phyloP scores from a whole-genome alignment of 1,140 invertebrate species.

The Asobara japonica region DNA sequence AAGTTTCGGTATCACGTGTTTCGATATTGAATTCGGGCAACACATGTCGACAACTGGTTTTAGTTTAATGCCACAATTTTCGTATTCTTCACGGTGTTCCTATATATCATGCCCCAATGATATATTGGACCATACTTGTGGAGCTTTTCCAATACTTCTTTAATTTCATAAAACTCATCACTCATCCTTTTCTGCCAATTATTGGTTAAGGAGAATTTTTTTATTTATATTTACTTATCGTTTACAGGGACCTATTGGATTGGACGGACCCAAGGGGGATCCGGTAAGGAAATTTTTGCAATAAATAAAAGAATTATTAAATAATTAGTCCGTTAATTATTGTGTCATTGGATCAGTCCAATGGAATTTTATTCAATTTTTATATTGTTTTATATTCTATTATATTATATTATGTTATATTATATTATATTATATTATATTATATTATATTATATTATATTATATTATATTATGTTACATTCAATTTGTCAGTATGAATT shows the following conservation, averaged over 20 bases:
- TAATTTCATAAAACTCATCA: constrained; percentile 32
- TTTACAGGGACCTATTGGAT: constrained; percentile 89
- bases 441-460: too few species aligned
- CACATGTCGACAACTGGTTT: constrained; percentile 16
- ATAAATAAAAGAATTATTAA: too few species aligned
- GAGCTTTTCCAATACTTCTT: constrained; percentile 24
- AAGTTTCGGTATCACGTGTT: constrained; percentile 3
- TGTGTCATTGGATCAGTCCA: too few species aligned
- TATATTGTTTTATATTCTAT: too few species aligned
- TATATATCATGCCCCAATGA: background rate
- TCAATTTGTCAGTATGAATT: too few species aligned
- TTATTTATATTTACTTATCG: constrained; percentile 41
- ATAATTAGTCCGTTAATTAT: too few species aligned
- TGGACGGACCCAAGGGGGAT: constrained; percentile 94
- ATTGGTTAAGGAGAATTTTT: constrained; percentile 26
- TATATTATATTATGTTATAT: too few species aligned
- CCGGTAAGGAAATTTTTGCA: constrained; percentile 72
- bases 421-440: too few species aligned
- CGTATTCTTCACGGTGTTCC: constrained; percentile 18
- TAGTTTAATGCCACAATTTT: constrained; percentile 28
- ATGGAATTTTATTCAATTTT: background rate
- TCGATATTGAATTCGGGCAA: constrained; percentile 23
- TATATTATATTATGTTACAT: too few species aligned
- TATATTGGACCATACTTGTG: constrained; percentile 18
- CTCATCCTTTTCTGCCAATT: constrained; percentile 26